phyloP scores from a whole-genome alignment of 2,797 vertebrate species.

The Parotocinclus haroldoi region DNA sequence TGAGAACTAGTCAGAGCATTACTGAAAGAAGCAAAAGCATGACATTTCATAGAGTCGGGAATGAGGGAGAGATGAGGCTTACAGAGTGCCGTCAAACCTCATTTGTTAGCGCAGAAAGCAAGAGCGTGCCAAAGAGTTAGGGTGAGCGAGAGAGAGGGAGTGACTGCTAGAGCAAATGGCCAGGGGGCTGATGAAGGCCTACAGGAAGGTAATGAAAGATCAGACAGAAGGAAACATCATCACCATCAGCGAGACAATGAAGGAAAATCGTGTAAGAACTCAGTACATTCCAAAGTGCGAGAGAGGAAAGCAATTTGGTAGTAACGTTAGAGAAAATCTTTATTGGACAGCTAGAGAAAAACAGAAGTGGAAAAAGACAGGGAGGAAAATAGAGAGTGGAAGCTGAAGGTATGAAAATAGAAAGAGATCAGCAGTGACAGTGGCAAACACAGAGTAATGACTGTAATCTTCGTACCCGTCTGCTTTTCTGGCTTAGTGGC shows the following conservation, averaged over 20 bases:
- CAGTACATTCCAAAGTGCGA: no score
- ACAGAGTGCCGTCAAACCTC: conserved; percentile 5
- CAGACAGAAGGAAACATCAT: conserved; percentile 1
- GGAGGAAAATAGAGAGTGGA: background rate
- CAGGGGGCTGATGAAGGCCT: conserved; percentile 6
- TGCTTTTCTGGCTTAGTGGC: conserved; percentile 23
- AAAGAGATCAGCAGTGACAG: conserved; percentile 17
- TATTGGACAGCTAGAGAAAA: background rate
- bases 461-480: conserved; percentile 13
- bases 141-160: conserved; percentile 5
- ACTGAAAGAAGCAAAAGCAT: background rate
- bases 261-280: no score
- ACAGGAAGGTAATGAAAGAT: conserved; percentile 17
- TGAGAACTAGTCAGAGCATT: conserved; percentile 2
- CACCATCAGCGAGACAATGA: no score
- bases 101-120: conserved; percentile 14
- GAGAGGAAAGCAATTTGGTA: no score
- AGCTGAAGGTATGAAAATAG: background rate
- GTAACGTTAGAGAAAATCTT: background rate
- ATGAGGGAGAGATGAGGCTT: conserved; percentile 15
- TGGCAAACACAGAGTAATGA: conserved; percentile 22
- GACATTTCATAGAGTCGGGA: background rate
- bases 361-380: background rate
- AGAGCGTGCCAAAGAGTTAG: conserved; percentile 5
- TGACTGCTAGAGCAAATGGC: background rate